Evolutionary conservation across 2,797 vertebrate species (phyloP), one percentile per base, ranked within the genome.

Genomic region (Oryzias dopingdopingensis): DNA sequence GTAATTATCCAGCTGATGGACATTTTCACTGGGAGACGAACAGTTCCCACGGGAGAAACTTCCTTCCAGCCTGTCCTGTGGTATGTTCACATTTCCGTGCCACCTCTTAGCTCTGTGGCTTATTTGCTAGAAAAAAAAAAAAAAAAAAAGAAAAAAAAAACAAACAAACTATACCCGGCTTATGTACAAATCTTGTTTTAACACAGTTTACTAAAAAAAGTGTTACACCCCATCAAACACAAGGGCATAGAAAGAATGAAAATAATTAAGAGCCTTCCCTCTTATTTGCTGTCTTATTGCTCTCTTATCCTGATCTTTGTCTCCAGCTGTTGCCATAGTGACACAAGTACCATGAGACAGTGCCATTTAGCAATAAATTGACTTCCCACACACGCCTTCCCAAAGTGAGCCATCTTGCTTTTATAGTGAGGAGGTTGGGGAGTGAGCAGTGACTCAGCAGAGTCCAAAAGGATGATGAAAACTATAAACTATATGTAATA

Each of bases 261-360:
- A 22, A 3, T 7, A 41, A 52, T 6, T 6, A 4, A 13, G 24
- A 32, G 15, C 12, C 14, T 13, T 5, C 16, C 18, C 37, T 10
- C 16, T 16, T 18, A 17, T 52, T 22, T 52, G 37, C 51, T 42
- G 51, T 52, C 51, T 52, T 41, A 52, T 42, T 14, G 4, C 7
- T 23, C 15, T 22, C 20, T 42, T 24, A 16, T 41, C 7, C 14
- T n/a, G 52, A 42, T 53, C 52, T 23, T 53, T 42, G 40, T 80
- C 77, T 73, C 64, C 57, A 29, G 47, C 20, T 82, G 81, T 86
- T 83, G 72, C 83, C 62, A 85, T 85, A 67, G 83, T 50, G 77
- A 83, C 72, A 57, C 52, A 2, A 49, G 56, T 73, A 74, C 66
- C 70, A 62, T 0, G 46, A 74, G 74, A 76, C 52, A 0, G 6